Base-by-base conservation (phyloP, 2,797 vertebrate genomes). In the Miichthys miiuy region DNA sequence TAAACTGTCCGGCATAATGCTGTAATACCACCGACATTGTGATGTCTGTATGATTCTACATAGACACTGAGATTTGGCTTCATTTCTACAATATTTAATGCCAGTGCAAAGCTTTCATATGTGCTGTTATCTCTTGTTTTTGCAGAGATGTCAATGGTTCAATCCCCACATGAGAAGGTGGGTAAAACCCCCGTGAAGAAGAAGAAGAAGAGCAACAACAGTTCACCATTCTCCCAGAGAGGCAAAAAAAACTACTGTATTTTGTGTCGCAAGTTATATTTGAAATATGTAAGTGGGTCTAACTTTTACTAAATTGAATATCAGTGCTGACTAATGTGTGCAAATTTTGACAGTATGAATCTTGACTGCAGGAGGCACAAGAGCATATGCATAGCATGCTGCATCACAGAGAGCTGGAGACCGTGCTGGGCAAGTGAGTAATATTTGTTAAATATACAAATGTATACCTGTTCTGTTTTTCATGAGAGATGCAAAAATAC, bases 391-490 rank as follows among this genome's bases (percentile, higher is more conserved):
- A 94, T 1, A 42, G 91, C 44, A 48, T 90, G 65, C 4, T 9
- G 3, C 94, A 95, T 74, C 94, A 93, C 87, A 56, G 2, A 62
- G 69, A 87, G 72, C 83, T 93, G 83, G 88, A 93, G 25, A 8
- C n/a, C 0, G 42, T 75, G 55, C 41, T 90, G 86, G 91, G 88
- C 77, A 86, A 58, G 94, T 94, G 66, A 90, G 94, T 89, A 23
- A 71, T 50, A 11, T 46, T 44, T 27, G 0, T 14, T 10, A 61
- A 6, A 12, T 38, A 47, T 18, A 50, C 14, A 8, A 6, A 55
- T 34, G 21, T 20, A 1, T 21, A 46, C 18, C 46, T 61, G 18
- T 25, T 48, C 14, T 52, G 2, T 51, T 64, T 56, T 2, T 27
- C 1, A 6, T 21, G 5, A 63, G 16, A 16, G 18, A 51, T 58